A percentile compares a stretch with the other conserved stretches of the same genome.
phyloP scores from a whole-genome alignment of 2,888 invertebrate species.

The Heliconius charithonia region DNA sequence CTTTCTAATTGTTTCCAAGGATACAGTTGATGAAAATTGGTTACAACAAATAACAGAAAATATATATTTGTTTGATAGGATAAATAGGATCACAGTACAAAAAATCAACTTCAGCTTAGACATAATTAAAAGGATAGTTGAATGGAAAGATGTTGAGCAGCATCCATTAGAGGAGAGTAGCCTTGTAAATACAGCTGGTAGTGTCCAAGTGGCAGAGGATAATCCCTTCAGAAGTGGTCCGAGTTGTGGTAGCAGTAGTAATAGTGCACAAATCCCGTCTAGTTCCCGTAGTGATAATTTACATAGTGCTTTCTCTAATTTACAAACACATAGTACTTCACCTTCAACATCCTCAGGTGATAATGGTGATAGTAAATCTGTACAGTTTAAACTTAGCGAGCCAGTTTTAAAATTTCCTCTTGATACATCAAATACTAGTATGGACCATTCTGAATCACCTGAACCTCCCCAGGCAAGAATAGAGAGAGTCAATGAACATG shows the following conservation, averaged over 20 bases:
- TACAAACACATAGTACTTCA: constrained; percentile 71
- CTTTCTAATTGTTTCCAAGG: constrained; percentile 92
- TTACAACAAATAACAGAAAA: constrained; percentile 90
- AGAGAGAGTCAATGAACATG: constrained; percentile 75
- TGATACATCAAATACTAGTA: constrained; percentile 58
- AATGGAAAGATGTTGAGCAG: constrained; percentile 92
- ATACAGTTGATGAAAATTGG: constrained; percentile 91
- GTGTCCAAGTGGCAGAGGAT: constrained; percentile 71
- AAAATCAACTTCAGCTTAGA: constrained; percentile 93
- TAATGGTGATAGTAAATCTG: constrained; percentile 55
- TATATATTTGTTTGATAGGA: constrained; percentile 86
- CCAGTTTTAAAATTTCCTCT: constrained; percentile 71
- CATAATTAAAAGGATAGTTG: constrained; percentile 93
- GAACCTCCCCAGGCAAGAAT: constrained; percentile 69
- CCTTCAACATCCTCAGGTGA: constrained; percentile 70
- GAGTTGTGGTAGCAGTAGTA: constrained; percentile 62
- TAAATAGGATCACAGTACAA: constrained; percentile 86
- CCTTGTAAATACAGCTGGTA: constrained; percentile 69
- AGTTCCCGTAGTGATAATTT: constrained; percentile 67
- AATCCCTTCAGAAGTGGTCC: constrained; percentile 74
- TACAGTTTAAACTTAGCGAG: constrained; percentile 70
- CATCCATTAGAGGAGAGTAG: constrained; percentile 90
- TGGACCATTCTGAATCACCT: constrained; percentile 65
- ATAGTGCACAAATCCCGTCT: constrained; percentile 55
- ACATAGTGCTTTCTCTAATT: constrained; percentile 76